phyloP scores from a whole-genome alignment of 2,797 vertebrate genomes.

The Chelmon rostratus region DNA sequence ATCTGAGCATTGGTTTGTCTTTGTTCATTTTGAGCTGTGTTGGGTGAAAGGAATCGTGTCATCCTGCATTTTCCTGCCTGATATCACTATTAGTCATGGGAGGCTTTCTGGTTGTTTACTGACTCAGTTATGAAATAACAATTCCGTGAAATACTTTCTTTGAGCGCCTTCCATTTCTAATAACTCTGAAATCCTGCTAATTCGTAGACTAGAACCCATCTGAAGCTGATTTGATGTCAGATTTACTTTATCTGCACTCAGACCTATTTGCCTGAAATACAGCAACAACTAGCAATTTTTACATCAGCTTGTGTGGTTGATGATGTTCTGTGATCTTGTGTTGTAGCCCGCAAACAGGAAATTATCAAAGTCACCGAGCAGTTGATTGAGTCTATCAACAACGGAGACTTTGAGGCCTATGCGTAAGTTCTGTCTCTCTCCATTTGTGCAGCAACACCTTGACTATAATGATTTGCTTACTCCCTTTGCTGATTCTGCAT shows the following conservation, averaged over 20 bases:
- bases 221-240: constrained; percentile 54
- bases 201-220: constrained; percentile 73
- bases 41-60: constrained; percentile 66
- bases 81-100: constrained; percentile 80
- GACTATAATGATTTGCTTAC: neutral
- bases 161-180: constrained; percentile 81
- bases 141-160: constrained; percentile 17
- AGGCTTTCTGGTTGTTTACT: constrained; percentile 65
- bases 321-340: constrained; percentile 67
- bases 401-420: constrained; percentile 96
- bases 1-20: constrained; percentile 77
- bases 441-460: neutral
- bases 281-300: constrained; percentile 7
- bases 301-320: constrained; percentile 9
- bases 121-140: constrained; percentile 27
- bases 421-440: constrained; percentile 85
- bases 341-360: constrained; percentile 86
- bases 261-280: constrained; percentile 60
- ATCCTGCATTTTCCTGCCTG: constrained; percentile 76
- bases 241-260: constrained; percentile 49
- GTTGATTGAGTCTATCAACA: constrained; percentile 91
- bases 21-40: constrained; percentile 70
- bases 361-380: constrained; percentile 96
- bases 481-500: constrained; percentile 11
- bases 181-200: constrained; percentile 61